Evolutionary conservation across 2,888 invertebrate species (phyloP).

Genomic region (Nemotelus nigrinus): DNA sequence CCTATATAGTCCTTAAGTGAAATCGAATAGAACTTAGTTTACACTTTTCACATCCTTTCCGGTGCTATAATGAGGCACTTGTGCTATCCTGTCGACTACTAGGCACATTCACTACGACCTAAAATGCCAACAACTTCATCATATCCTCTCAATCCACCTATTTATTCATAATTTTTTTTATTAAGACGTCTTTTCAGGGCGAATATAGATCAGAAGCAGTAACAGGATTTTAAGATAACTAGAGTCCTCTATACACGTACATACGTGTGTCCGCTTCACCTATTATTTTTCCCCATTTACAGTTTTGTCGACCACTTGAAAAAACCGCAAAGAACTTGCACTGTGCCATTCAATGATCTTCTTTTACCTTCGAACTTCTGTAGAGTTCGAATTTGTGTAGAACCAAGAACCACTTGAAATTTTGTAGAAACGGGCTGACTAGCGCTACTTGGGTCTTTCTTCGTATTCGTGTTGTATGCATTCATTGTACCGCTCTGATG

Average conservation of each 20-base stretch:
- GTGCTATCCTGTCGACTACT: not conserved
- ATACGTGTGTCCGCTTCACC: not conserved
- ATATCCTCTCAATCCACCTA: not conserved
- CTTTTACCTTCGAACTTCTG: not conserved
- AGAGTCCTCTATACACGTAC: not conserved
- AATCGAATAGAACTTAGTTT: conserved; percentile 36
- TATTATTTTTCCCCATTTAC: not conserved
- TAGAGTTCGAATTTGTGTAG: not conserved
- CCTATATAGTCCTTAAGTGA: not conserved
- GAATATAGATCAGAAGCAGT: not conserved
- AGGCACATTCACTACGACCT: not conserved
- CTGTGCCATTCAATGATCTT: not conserved
- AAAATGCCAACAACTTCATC: not conserved
- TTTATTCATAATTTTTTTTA: conserved; percentile 28
- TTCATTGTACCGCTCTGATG: not conserved
- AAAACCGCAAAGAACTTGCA: not conserved
- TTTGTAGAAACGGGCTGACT: not conserved
- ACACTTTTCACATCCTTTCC: conserved; percentile 38
- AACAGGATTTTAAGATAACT: not conserved
- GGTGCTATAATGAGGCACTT: conserved; percentile 42
- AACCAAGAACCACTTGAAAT: not conserved
- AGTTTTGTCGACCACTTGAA: not conserved
- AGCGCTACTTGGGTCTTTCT: not conserved
- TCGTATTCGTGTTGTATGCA: conserved; percentile 7
- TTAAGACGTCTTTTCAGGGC: not conserved